Conservation (phyloP, 2,888 invertebrate species). For the Rhingia campestris region DNA sequence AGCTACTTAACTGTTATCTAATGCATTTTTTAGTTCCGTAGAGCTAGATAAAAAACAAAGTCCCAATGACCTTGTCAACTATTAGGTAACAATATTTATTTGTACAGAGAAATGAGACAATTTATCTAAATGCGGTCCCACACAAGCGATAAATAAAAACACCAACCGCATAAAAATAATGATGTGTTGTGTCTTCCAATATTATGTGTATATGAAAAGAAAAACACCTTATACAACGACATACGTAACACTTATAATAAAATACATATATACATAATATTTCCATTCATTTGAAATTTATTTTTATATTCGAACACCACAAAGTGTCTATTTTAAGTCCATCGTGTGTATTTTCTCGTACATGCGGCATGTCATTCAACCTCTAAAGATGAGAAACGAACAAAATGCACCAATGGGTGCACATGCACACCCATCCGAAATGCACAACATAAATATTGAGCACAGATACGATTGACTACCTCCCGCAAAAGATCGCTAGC, state of each 20-base stretch:
- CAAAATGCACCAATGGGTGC: slow-evolving; percentile 9
- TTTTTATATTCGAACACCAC: slow-evolving; percentile 56
- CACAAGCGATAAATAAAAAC: slow-evolving; percentile 5
- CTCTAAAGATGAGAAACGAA: slow-evolving; percentile 36
- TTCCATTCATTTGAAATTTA: slow-evolving; percentile 52
- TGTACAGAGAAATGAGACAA: not conserved
- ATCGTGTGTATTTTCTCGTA: slow-evolving; percentile 32
- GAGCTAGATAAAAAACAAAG: slow-evolving; percentile 6
- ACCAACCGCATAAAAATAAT: not conserved
- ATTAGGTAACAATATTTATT: slow-evolving; percentile 16
- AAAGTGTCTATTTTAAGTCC: slow-evolving; percentile 62
- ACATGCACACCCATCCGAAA: slow-evolving; percentile 37
- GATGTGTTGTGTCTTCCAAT: slow-evolving; percentile 11
- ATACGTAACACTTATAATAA: not conserved
- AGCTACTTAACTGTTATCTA: not conserved
- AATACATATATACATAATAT: slow-evolving; percentile 13
- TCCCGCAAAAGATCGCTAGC: slow-evolving; percentile 24
- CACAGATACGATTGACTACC: not conserved
- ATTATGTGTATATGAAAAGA: not conserved
- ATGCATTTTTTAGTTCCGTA: slow-evolving; percentile 4
- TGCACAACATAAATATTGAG: slow-evolving; percentile 4
- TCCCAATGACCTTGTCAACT: slow-evolving; percentile 17
- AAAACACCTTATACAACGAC: slow-evolving; percentile 13
- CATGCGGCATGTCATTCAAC: slow-evolving; percentile 58
- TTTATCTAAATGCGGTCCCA: slow-evolving; percentile 2